A percentile compares a stretch with the other conserved stretches of the same genome.
Conservation (phyloP, 2,113 vertebrate genomes). For the Coryphaenoides rupestris region DNA sequence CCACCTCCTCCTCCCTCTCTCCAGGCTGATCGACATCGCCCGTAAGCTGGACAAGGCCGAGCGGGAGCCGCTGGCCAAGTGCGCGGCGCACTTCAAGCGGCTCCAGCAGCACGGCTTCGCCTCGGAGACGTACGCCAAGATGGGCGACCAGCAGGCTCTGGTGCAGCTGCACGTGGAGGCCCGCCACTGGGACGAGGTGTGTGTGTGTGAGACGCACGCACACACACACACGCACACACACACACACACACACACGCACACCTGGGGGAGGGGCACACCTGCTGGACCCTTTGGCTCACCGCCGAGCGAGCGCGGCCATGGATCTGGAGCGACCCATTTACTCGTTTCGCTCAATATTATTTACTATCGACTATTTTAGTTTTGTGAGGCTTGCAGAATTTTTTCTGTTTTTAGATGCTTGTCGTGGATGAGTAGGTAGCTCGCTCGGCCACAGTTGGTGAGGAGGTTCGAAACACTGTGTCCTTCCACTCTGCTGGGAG, state of each 20-base stretch:
- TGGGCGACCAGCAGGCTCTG: constrained; percentile 89
- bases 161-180: constrained; percentile 89
- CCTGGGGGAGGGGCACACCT: constrained; percentile 24
- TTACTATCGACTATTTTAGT: too few species aligned
- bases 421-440: too few species aligned
- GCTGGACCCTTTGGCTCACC: background rate
- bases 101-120: constrained; percentile 90
- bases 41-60: constrained; percentile 95
- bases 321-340: too few species aligned
- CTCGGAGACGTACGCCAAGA: constrained; percentile 92
- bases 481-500: too few species aligned
- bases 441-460: too few species aligned
- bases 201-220: constrained; percentile 40
- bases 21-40: constrained; percentile 90
- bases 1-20: background rate
- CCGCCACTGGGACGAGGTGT: constrained; percentile 91
- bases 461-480: too few species aligned
- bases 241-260: background rate
- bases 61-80: constrained; percentile 85
- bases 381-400: too few species aligned
- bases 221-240: constrained; percentile 23
- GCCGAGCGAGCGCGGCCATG: too few species aligned
- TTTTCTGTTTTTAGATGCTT: too few species aligned
- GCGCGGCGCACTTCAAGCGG: constrained; percentile 88
- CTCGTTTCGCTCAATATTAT: too few species aligned